phyloP scores from a whole-genome alignment of 1,140 invertebrate species.

The Hesperophylax magnus region DNA sequence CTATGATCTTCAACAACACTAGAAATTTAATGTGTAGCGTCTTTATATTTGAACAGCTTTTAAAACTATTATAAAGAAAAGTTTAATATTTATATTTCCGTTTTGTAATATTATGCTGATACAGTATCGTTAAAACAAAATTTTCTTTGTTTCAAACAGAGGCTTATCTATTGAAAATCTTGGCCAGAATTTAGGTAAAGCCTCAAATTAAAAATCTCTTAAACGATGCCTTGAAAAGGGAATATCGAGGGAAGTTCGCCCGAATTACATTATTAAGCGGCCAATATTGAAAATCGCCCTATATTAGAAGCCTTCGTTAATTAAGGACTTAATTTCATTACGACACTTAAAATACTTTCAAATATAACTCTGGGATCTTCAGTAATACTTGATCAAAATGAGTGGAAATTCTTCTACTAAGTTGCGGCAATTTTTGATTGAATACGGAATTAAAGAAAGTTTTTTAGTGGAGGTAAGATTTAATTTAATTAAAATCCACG shows the following conservation, averaged over 20 bases:
- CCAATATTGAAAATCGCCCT: slow-evolving; percentile 22
- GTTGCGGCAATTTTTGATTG: neutral
- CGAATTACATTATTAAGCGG: slow-evolving; percentile 20
- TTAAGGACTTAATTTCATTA: slow-evolving; percentile 26
- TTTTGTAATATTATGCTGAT: no score
- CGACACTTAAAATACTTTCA: slow-evolving; percentile 27
- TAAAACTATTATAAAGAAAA: no score
- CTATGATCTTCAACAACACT: no score
- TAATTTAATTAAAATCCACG: no score
- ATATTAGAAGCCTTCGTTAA: slow-evolving; percentile 11
- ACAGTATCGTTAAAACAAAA: no score
- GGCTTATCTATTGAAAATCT: slow-evolving; percentile 9
- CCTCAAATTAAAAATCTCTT: slow-evolving; percentile 22
- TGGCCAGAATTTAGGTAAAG: slow-evolving; percentile 1
- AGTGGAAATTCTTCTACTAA: neutral
- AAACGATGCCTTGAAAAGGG: neutral
- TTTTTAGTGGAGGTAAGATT: neutral
- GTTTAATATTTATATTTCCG: no score
- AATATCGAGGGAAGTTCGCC: neutral
- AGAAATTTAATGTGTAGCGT: no score
- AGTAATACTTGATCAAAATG: slow-evolving; percentile 7
- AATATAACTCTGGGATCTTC: neutral
- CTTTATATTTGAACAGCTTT: no score
- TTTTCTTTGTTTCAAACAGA: neutral
- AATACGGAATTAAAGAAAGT: neutral